These are phyloP conservation scores for Meloidogyne chitwoodi DNA, from an alignment of 1,140 invertebrate genomes.

Conservation along the genomic window DNA sequence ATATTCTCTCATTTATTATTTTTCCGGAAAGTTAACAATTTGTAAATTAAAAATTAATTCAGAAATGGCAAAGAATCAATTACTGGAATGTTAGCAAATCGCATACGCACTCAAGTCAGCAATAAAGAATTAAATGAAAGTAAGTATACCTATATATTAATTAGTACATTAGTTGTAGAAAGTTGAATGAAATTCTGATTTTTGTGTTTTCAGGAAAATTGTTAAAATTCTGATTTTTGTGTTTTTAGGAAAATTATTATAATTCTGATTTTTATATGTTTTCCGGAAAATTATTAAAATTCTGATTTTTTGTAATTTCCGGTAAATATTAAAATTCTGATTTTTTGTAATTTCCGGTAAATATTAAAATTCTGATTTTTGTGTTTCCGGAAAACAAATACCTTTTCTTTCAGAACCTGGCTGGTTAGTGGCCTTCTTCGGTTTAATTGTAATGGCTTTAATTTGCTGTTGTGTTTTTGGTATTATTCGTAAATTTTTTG, in stretches of 20 bases:
- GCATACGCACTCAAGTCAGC: neutral
- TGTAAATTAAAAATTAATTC: neutral
- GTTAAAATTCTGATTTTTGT: no score
- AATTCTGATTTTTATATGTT: neutral
- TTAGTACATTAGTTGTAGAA: no score
- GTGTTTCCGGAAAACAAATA: slow-evolving; percentile 3
- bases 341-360: neutral
- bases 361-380: neutral
- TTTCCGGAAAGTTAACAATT: no score
- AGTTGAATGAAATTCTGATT: no score
- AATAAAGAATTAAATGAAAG: slow-evolving; percentile 10
- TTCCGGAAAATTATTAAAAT: neutral
- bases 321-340: slow-evolving; percentile 4
- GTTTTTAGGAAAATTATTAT: no score
- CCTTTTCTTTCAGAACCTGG: slow-evolving; percentile 53
- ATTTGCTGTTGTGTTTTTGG: slow-evolving; percentile 48
- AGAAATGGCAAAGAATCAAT: slow-evolving; percentile 1
- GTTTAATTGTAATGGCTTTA: slow-evolving; percentile 48
- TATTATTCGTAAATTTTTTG: slow-evolving; percentile 56
- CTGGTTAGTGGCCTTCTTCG: slow-evolving; percentile 58
- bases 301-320: neutral
- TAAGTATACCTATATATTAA: neutral
- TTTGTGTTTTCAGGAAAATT: no score
- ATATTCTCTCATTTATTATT: neutral
- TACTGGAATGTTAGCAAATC: neutral